A percentile compares a stretch with the other conserved stretches of the same genome.
phyloP scores from a whole-genome alignment of 2,888 invertebrate genomes.

The Podotricha telesiphe region DNA sequence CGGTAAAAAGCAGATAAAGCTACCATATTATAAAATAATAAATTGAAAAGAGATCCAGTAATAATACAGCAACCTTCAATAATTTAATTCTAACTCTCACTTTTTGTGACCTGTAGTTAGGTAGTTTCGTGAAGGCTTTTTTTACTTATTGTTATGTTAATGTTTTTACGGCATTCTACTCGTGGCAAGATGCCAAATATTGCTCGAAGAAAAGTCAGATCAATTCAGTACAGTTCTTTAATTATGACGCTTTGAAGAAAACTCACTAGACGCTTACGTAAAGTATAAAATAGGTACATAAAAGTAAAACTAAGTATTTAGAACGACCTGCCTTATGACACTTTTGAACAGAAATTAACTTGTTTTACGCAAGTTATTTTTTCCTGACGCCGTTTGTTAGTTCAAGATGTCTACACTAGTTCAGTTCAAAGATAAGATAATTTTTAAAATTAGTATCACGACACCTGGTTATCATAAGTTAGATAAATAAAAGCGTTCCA shows the following conservation, averaged over 20 bases:
- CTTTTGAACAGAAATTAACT: constrained; percentile 14
- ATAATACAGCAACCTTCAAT: too few species aligned
- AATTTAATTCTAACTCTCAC: too few species aligned
- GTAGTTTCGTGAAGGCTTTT: constrained; percentile 30
- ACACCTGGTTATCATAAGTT: constrained; percentile 59
- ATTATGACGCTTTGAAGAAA: too few species aligned
- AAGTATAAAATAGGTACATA: constrained; percentile 26
- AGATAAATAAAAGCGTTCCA: constrained; percentile 62
- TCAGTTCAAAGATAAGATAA: constrained; percentile 66
- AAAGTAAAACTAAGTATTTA: constrained; percentile 34
- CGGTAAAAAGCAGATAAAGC: too few species aligned
- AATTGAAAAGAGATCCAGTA: too few species aligned
- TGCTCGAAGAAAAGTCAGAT: constrained; percentile 48
- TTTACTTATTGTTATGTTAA: constrained; percentile 34
- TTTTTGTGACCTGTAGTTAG: constrained; percentile 29
- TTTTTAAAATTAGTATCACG: constrained; percentile 69
- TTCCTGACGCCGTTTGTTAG: constrained; percentile 54
- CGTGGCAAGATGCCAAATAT: constrained; percentile 49
- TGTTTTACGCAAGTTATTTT: constrained; percentile 22
- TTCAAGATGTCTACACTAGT: constrained; percentile 65
- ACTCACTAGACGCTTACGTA: constrained; percentile 43
- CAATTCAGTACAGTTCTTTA: too few species aligned
- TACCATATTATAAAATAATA: too few species aligned
- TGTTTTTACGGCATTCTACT: constrained; percentile 42
- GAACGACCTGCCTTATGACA: constrained; percentile 27